Evolutionary conservation across 2,797 vertebrate genomes (phyloP).

Genomic region (Cynodonichthys magdalenae): DNA sequence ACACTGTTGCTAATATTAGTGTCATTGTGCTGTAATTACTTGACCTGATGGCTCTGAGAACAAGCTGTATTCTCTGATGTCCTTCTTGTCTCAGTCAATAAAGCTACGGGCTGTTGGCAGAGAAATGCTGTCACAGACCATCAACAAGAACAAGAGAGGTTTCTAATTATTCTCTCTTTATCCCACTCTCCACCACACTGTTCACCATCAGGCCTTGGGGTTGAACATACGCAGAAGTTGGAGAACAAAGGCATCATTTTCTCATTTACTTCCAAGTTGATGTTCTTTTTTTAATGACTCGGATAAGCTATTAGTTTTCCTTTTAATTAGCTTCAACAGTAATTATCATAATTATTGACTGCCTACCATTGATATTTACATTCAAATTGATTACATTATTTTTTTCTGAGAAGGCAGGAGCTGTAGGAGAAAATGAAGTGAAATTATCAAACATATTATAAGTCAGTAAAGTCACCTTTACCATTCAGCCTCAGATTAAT

Average conservation of each 20-base stretch:
- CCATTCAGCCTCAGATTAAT: slow-evolving; percentile 36
- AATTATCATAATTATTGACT: slow-evolving; percentile 23
- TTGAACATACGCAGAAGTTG: slow-evolving; percentile 12
- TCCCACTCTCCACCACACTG: slow-evolving; percentile 16
- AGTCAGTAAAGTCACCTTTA: slow-evolving; percentile 13
- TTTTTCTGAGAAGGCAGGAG: not conserved
- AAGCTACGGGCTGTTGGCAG: slow-evolving; percentile 6
- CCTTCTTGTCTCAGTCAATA: slow-evolving; percentile 18
- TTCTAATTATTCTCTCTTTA: slow-evolving; percentile 44
- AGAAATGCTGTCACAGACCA: slow-evolving; percentile 32
- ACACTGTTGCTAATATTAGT: not conserved
- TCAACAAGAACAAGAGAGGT: slow-evolving; percentile 18
- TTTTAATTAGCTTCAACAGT: slow-evolving; percentile 29
- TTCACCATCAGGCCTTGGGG: slow-evolving; percentile 10
- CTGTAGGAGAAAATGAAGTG: slow-evolving; percentile 11
- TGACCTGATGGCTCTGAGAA: slow-evolving; percentile 10
- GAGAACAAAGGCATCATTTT: slow-evolving; percentile 27
- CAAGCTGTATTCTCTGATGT: slow-evolving; percentile 18
- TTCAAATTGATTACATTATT: not conserved
- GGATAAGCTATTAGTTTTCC: slow-evolving; percentile 4
- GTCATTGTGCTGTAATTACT: slow-evolving; percentile 6
- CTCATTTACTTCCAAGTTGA: not conserved
- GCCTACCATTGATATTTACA: not conserved
- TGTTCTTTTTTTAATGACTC: slow-evolving; percentile 14
- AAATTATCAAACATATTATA: slow-evolving; percentile 34